Percentiles rank a stretch among this genome's conserved stretches.
Conservation (phyloP, 2,888 invertebrate species). For the Drosophila suboccidentalis region DNA sequence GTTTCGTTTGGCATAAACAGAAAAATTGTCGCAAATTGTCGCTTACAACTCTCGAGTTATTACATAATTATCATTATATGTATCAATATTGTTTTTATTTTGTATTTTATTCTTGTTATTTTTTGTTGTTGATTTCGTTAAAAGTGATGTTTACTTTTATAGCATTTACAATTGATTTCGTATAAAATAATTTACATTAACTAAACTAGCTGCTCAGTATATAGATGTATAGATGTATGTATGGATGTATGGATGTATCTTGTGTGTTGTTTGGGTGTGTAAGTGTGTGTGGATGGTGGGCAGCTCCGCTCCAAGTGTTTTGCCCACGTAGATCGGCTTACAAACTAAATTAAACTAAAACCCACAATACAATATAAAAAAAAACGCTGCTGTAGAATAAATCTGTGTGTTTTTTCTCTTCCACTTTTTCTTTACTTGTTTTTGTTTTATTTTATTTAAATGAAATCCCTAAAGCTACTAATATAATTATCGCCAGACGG, state of each 20-base stretch:
- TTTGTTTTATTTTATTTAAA: slow-evolving; percentile 20
- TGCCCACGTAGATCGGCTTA: slow-evolving; percentile 60
- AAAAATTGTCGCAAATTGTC: slow-evolving; percentile 57
- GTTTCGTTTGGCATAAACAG: slow-evolving; percentile 70
- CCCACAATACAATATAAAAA: slow-evolving; percentile 42
- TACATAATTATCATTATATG: slow-evolving; percentile 50
- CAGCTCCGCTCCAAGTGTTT: slow-evolving; percentile 62
- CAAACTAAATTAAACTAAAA: slow-evolving; percentile 74
- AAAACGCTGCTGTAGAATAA: slow-evolving; percentile 42
- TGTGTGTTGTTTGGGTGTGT: slow-evolving; percentile 17
- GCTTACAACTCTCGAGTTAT: slow-evolving; percentile 76
- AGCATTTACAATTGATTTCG: slow-evolving; percentile 64
- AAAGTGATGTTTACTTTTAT: slow-evolving; percentile 65
- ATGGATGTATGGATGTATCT: slow-evolving; percentile 5
- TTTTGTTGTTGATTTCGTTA: slow-evolving; percentile 34
- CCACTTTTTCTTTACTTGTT: slow-evolving; percentile 1
- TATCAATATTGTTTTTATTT: slow-evolving; percentile 30
- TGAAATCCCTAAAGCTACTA: slow-evolving; percentile 41
- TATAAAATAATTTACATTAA: slow-evolving; percentile 80
- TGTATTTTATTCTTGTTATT: slow-evolving; percentile 29
- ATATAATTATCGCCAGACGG: slow-evolving; percentile 44
- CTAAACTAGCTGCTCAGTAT: slow-evolving; percentile 67
- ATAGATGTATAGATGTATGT: slow-evolving; percentile 27
- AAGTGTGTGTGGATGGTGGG: slow-evolving; percentile 35
- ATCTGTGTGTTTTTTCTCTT: slow-evolving; percentile 21